Conservation (phyloP, 2,113 vertebrate genomes). For the Polypterus bichir region DNA sequence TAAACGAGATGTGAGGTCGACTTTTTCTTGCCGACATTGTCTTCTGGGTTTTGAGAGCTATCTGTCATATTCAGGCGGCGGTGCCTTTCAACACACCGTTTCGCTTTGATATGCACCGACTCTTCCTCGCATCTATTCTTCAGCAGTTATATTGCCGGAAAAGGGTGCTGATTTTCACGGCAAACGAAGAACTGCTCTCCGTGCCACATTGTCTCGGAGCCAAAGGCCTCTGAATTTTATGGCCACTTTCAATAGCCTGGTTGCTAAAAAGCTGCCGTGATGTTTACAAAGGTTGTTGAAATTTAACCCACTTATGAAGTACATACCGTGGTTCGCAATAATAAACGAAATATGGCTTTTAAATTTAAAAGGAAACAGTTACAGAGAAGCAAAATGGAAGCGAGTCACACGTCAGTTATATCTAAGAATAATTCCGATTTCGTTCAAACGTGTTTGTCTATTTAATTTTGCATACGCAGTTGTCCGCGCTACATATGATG, state of each 20-base stretch:
- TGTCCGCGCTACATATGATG: too few relatives aligned
- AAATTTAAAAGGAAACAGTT: constrained; percentile 2
- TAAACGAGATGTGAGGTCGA: constrained; percentile 56
- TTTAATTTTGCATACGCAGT: too few relatives aligned
- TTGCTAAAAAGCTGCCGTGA: constrained; percentile 28
- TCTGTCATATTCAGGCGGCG: constrained; percentile 69
- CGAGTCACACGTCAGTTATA: not conserved
- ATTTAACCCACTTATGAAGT: constrained; percentile 36
- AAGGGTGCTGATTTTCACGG: constrained; percentile 75
- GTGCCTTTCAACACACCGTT: constrained; percentile 63
- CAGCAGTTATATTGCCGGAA: constrained; percentile 64
- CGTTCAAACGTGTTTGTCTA: too few relatives aligned
- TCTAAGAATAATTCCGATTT: too few relatives aligned
- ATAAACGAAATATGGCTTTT: constrained; percentile 18
- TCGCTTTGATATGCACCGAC: constrained; percentile 80
- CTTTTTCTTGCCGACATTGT: constrained; percentile 56
- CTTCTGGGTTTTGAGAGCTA: constrained; percentile 52
- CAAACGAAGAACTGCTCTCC: constrained; percentile 54
- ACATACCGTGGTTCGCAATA: constrained; percentile 24
- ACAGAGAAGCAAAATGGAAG: not conserved
- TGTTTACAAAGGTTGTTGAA: constrained; percentile 39
- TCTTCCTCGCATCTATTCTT: constrained; percentile 55
- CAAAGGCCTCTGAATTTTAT: constrained; percentile 40
- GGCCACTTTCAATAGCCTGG: constrained; percentile 29
- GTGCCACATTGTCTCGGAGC: constrained; percentile 52